These are phyloP conservation scores for Pipistrellus nathusii DNA, from an alignment of 2,797 vertebrate genomes.

Conservation along the genomic window DNA sequence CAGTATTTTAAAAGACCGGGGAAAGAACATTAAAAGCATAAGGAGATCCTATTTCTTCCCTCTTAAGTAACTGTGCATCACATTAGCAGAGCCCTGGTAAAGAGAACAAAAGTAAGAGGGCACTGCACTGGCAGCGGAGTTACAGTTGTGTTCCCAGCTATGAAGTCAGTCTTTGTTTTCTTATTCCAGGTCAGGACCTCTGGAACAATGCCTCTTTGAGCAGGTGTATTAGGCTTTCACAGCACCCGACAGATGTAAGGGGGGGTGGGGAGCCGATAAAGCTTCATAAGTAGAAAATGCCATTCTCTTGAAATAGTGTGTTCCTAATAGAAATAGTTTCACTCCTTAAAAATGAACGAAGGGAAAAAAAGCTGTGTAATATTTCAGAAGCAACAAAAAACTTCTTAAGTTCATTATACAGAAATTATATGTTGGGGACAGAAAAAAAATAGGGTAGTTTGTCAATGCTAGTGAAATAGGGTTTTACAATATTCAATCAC, in stretches of 20 bases:
- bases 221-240: slow-evolving; percentile 4
- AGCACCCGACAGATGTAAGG: slow-evolving; percentile 26
- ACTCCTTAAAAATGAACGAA: not conserved
- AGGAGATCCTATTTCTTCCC: not conserved
- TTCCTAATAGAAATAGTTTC: slow-evolving; percentile 10
- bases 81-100: not conserved
- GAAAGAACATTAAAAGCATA: not conserved
- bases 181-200: slow-evolving; percentile 12
- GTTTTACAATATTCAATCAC: not conserved
- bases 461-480: not conserved
- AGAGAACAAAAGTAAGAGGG: not conserved
- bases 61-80: not conserved
- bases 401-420: not conserved
- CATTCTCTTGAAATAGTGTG: slow-evolving; percentile 43
- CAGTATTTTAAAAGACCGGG: not conserved
- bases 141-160: not conserved
- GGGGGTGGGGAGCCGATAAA: too few relatives aligned
- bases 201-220: slow-evolving; percentile 71
- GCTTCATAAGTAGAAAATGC: slow-evolving; percentile 25
- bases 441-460: not conserved
- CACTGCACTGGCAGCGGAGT: not conserved
- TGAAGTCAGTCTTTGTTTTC: slow-evolving; percentile 66
- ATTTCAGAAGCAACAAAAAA: not conserved
- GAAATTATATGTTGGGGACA: slow-evolving; percentile 14
- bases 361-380: not conserved